Evolutionary conservation across 2,797 vertebrate genomes (phyloP), one percentile per base, ranked within the genome.

Genomic region (Borostomias antarcticus): DNA sequence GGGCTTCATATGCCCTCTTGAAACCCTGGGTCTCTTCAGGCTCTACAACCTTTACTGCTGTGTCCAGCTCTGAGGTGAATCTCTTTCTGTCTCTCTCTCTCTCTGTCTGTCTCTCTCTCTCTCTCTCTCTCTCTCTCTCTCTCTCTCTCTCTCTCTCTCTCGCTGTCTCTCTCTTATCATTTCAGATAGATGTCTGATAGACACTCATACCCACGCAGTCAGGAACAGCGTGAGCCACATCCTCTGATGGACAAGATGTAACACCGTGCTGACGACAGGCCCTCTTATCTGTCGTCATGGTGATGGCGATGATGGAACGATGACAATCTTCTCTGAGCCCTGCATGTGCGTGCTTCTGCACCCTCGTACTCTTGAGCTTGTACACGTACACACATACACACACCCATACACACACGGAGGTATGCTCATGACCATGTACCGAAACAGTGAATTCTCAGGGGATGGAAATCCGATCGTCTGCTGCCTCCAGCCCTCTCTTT

Each of bases 271-370:
- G 83, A 86, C 76, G 77, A 83, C 77, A 58, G 77, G 80, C 74
- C 78, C 83, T n/a, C n/a, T 91, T 92, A 91, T 91, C 91, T 72
- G 80, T 79, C 40, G 59, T 77, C 70, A 86, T 80, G 86, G 85
- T 72, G 76, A 86, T 86, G 79, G 77, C 79, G 73, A 61, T 70
- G 79, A 81, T 83, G 77, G 82, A 82, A 79, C 78, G 91, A 90
- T 89, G 82, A 77, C 85, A 89, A 89, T 86, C 88, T 74, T 62
- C 47, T 78, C 40, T 58, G 40, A 61, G 62, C 65, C 75, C n/a
- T n/a, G n/a, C n/a, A n/a, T n/a, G n/a, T n/a, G n/a, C 56, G 28
- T 72, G 70, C 75, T 80, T 75, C 61, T 58, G 62, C 71, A 61
- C 50, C 32, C 53, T 60, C 62, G 52, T 51, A 68, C 73, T 69